phyloP scores from a whole-genome alignment of 2,888 invertebrate genomes.

The Mesorhabditis spiculigera region DNA sequence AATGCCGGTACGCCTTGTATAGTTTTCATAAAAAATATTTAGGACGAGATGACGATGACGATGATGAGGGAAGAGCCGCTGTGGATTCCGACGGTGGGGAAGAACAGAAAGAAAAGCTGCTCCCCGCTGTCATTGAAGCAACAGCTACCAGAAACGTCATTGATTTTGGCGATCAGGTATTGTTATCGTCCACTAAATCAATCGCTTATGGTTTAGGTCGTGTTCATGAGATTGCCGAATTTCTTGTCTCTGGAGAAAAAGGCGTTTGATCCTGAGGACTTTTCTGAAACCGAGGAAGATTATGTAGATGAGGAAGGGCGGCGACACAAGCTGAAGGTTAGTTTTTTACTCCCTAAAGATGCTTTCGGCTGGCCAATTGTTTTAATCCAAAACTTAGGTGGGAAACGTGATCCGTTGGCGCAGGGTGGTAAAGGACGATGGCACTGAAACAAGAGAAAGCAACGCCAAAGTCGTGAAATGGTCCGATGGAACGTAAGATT shows the following conservation, averaged over 20 bases:
- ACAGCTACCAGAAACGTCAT: neutral
- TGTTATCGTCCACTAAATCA: neutral
- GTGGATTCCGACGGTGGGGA: slow-evolving; percentile 6
- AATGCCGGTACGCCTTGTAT: neutral
- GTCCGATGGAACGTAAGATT: slow-evolving; percentile 77
- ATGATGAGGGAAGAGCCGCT: neutral
- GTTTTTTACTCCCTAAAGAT: neutral
- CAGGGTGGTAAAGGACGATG: slow-evolving; percentile 61
- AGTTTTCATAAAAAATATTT: too few relatives aligned
- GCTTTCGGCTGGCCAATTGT: slow-evolving; percentile 6
- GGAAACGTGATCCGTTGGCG: slow-evolving; percentile 97
- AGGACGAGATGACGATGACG: neutral
- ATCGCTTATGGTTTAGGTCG: neutral
- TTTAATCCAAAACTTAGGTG: too few relatives aligned
- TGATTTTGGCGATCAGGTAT: neutral
- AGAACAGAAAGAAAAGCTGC: slow-evolving; percentile 6
- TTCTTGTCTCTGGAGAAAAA: slow-evolving; percentile 94
- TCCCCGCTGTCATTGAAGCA: neutral
- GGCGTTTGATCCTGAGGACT: slow-evolving; percentile 88
- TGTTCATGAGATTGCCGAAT: slow-evolving; percentile 74
- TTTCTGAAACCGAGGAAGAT: slow-evolving; percentile 91
- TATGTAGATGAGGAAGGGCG: slow-evolving; percentile 96
- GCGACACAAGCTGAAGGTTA: slow-evolving; percentile 66
- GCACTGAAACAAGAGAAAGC: slow-evolving; percentile 71
- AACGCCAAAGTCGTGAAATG: slow-evolving; percentile 92